Conservation (phyloP, 2,113 vertebrate species). For the Tinamus guttatus region DNA sequence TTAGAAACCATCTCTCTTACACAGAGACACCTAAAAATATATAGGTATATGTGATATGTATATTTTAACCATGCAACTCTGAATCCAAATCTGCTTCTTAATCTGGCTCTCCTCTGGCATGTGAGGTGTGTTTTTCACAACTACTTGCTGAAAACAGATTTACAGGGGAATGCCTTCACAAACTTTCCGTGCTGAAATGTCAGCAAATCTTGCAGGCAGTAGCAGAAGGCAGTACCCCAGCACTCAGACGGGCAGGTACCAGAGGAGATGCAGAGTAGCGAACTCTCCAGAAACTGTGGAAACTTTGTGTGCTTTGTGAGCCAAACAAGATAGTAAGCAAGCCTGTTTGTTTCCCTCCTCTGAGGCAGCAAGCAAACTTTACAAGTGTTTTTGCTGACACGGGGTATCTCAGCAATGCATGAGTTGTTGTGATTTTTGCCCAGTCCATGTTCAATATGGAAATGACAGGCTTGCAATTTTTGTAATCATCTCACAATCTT, state of each 20-base stretch:
- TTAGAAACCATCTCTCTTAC: neutral
- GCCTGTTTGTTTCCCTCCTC: conserved; percentile 65
- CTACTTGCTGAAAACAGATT: neutral
- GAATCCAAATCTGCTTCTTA: neutral
- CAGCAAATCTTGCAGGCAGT: neutral
- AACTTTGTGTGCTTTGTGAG: conserved; percentile 42
- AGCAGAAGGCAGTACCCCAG: neutral
- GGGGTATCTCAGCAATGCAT: conserved; percentile 40
- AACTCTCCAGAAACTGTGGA: neutral
- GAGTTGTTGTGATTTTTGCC: conserved; percentile 42
- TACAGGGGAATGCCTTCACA: neutral
- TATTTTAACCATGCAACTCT: neutral
- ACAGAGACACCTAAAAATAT: neutral
- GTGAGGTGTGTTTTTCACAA: neutral
- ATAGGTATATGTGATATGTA: too few species aligned
- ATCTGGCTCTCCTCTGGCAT: neutral
- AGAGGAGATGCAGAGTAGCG: neutral
- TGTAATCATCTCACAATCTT: conserved; percentile 72
- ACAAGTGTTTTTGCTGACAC: conserved; percentile 24
- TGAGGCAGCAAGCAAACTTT: conserved; percentile 32
- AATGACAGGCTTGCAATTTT: conserved; percentile 70
- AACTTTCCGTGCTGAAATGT: neutral
- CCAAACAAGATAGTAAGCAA: conserved; percentile 3
- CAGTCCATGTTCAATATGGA: conserved; percentile 65
- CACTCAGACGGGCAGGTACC: neutral